A percentile compares a stretch with the other conserved stretches of the same genome.
These are phyloP conservation scores for Semnornis frantzii DNA, from an alignment of 2,113 vertebrate genomes.

Conservation along the genomic window DNA sequence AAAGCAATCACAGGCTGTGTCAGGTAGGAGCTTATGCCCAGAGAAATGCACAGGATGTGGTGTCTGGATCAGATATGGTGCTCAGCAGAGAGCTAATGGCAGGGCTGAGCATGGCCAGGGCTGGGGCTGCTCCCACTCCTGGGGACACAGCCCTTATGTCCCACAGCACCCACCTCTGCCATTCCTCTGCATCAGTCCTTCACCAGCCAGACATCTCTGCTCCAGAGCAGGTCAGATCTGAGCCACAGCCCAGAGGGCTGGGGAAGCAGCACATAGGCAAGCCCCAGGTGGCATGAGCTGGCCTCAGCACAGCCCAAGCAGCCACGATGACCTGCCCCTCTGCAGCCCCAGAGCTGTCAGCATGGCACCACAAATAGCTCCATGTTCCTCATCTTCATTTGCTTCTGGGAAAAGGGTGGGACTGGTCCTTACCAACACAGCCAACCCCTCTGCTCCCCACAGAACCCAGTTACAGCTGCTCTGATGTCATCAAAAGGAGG, in stretches of 20 bases:
- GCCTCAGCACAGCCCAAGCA: neutral
- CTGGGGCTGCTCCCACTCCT: neutral
- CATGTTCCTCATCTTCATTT: neutral
- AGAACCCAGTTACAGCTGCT: neutral
- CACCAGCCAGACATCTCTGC: neutral
- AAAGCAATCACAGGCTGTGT: constrained; percentile 77
- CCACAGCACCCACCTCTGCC: fast-evolving
- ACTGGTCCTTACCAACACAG: neutral
- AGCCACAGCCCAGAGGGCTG: neutral
- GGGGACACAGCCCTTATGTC: neutral
- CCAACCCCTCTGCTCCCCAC: neutral
- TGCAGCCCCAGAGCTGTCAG: neutral
- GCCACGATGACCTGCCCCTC: neutral
- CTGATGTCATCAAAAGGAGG: no score
- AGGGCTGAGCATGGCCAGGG: neutral
- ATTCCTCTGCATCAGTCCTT: neutral
- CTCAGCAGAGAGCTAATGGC: neutral
- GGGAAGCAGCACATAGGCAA: neutral
- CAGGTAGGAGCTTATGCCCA: constrained; percentile 69
- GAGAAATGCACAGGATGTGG: constrained; percentile 72
- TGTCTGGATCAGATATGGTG: constrained; percentile 54
- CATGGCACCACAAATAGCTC: neutral
- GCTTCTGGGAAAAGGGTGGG: neutral
- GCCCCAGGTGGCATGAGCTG: neutral
- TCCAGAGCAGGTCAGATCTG: neutral